These are phyloP conservation scores for Drosophila nigricruria DNA, from an alignment of 2,888 invertebrate species.

Conservation along the genomic window DNA sequence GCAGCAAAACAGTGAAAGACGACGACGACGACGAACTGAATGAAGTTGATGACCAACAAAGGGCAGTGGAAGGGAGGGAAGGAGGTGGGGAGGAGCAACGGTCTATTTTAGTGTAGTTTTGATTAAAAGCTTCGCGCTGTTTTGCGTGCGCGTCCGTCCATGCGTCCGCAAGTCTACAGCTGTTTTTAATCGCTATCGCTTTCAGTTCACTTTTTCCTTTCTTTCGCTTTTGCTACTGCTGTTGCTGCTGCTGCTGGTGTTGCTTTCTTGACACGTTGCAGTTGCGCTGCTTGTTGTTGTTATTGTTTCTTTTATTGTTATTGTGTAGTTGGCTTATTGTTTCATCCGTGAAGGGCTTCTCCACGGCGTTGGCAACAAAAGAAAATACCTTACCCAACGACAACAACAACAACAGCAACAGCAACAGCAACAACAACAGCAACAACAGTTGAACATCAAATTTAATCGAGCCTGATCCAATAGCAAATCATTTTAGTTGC, in stretches of 20 bases:
- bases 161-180: conserved; percentile 46
- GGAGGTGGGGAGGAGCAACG: not conserved
- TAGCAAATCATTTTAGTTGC: conserved; percentile 21
- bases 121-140: conserved; percentile 25
- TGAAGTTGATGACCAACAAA: not conserved
- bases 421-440: conserved; percentile 13
- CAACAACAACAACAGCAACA: conserved; percentile 18
- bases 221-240: not conserved
- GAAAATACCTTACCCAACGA: conserved; percentile 13
- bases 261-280: conserved; percentile 42
- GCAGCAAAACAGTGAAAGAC: not conserved
- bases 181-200: conserved; percentile 55
- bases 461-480: conserved; percentile 33
- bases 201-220: conserved; percentile 29
- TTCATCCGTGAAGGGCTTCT: conserved; percentile 27
- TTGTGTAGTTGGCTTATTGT: conserved; percentile 44
- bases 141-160: conserved; percentile 10
- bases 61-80: not conserved
- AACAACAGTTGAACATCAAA: conserved; percentile 55
- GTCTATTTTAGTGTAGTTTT: conserved; percentile 2
- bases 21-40: not conserved
- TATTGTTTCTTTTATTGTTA: conserved; percentile 26
- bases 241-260: not conserved
- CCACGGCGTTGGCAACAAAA: conserved; percentile 34
- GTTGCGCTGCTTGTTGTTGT: conserved; percentile 12